Conservation (phyloP, 2,113 vertebrate species). For the Sus scrofa region T2T-Sscrofa CM000822.6:29047501-29048000, state of each 20-base stretch:
- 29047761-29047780: not conserved
- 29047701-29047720: not conserved
- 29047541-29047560: not conserved
- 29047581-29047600: not conserved
- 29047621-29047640: not conserved
- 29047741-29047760: not conserved
- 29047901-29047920: not conserved
- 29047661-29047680: not conserved
- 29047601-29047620: not conserved
- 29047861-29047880: too few species aligned
- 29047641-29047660: not conserved
- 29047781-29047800: not conserved
- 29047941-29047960: not conserved
- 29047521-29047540: not conserved
- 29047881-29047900: not conserved
- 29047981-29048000: rapidly evolving
- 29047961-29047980: not conserved
- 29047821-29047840: not conserved
- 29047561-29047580: not conserved
- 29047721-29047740: not conserved
- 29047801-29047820: not conserved
- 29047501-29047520: not conserved
- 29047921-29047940: not conserved
- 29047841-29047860: not conserved
- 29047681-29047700: not conserved